Conservation (phyloP, 1,140 invertebrate species). For the Bilobella aurantiaca region DNA sequence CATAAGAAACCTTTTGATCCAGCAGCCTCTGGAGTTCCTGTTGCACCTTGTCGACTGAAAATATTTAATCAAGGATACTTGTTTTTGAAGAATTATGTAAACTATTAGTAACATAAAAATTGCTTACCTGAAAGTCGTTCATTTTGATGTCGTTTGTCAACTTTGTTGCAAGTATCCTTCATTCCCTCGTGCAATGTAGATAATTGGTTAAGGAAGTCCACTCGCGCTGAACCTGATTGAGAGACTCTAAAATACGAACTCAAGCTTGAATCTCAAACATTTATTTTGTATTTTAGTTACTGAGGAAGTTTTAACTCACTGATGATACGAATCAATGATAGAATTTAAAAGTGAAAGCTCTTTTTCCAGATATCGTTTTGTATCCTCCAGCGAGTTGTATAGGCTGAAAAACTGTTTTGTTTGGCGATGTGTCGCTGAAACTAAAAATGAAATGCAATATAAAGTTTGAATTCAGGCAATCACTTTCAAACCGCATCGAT, state of each 20-base stretch:
- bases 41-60: slow-evolving; percentile 29
- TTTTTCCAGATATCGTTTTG: slow-evolving; percentile 78
- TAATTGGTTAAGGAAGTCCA: slow-evolving; percentile 28
- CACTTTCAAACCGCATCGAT: neutral
- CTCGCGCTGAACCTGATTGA: slow-evolving; percentile 15
- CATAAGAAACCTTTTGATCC: slow-evolving; percentile 32
- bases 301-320: slow-evolving; percentile 47
- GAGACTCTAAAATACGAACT: slow-evolving; percentile 17
- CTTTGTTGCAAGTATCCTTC: slow-evolving; percentile 30
- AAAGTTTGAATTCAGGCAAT: neutral
- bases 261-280: neutral
- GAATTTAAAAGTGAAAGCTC: slow-evolving; percentile 86
- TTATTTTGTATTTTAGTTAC: neutral
- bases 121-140: slow-evolving; percentile 26
- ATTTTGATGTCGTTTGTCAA: slow-evolving; percentile 24
- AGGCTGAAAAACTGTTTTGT: slow-evolving; percentile 95
- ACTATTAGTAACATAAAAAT: neutral
- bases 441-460: slow-evolving; percentile 49
- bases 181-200: slow-evolving; percentile 25
- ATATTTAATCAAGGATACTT: neutral
- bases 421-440: slow-evolving; percentile 86
- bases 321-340: slow-evolving; percentile 81
- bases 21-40: slow-evolving; percentile 26
- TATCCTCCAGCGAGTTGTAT: slow-evolving; percentile 92
- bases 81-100: neutral